Evolutionary conservation across 1,140 invertebrate species (phyloP), one percentile per base, ranked within the genome.

Genomic region (Platorchestia sp.): DNA sequence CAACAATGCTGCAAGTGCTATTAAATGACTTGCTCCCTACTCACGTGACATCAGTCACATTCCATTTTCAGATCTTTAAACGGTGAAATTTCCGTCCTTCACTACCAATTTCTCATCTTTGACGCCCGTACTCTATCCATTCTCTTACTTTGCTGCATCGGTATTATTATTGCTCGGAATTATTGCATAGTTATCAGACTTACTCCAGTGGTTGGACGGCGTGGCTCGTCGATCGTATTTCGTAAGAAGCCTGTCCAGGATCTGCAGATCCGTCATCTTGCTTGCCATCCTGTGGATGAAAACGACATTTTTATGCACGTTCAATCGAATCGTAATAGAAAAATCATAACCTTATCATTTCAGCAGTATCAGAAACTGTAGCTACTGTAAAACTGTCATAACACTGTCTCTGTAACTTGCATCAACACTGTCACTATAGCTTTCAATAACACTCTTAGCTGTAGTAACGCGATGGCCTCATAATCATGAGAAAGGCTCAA

Each of bases 191-290:
- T 16, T 42, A 42, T 36, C 14, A 36, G 27, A 89, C 95, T 95
- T 40, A 95, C 95, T 87, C 43, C 43, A 59, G 10, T 95, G 95
- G 53, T 95, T 95, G 95, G 95, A 95, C 6, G 95, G 95, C 41
- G 95, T 95, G 36, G 95, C 95, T 41, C 95, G 53, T 7, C 95
- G 53, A 51, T 95, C 95, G 53, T 95, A 95, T 41, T 95, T n/a
- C 1, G 95, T n/a, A 0, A 95, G 95, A 16, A 95, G 47, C 42
- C n/a, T 86, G 95, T 95, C 95, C 42, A 95, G 27, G n/a, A 95
- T 95, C 51, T 95, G 53, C 3, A 95, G 95, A n/a, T 95, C 95
- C 42, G 95, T 95, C 53, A 44, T 86, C 43, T 44, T 95, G 53
- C 51, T 87, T 10, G 43, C 45, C 86, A n/a, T 19, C n/a, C 95